phyloP scores from a whole-genome alignment of 2,888 invertebrate species.

The Eristalis arbustorum region DNA sequence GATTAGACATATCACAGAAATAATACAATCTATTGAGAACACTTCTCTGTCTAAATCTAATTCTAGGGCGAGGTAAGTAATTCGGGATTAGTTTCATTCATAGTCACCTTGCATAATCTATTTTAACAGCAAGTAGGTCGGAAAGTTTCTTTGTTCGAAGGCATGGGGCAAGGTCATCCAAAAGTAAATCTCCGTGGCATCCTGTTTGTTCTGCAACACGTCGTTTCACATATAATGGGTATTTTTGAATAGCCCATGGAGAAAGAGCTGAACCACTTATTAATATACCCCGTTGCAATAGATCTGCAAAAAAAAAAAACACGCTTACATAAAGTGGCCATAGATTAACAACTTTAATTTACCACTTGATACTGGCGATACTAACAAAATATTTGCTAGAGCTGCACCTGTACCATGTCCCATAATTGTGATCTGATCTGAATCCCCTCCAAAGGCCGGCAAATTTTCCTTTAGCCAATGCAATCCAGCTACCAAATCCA shows the following conservation, averaged over 20 bases:
- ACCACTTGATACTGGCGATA: constrained; percentile 98
- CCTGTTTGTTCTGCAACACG: constrained; percentile 91
- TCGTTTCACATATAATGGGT: constrained; percentile 90
- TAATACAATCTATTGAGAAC: no score
- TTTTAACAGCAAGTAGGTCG: constrained; percentile 86
- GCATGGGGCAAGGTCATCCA: constrained; percentile 92
- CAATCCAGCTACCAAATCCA: constrained; percentile 96
- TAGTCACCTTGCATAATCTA: constrained; percentile 86
- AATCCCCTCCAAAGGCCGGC: constrained; percentile 96
- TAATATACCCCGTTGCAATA: constrained; percentile 92
- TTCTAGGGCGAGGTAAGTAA: neutral
- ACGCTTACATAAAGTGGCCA: neutral
- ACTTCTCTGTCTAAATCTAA: neutral
- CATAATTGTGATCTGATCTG: constrained; percentile 94
- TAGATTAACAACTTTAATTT: constrained; percentile 71
- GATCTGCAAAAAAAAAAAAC: constrained; percentile 84
- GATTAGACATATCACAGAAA: no score
- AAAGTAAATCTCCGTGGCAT: constrained; percentile 90
- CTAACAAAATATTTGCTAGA: constrained; percentile 96
- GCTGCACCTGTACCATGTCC: constrained; percentile 99
- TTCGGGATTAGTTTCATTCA: neutral
- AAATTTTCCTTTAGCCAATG: constrained; percentile 98
- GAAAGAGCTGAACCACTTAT: constrained; percentile 94
- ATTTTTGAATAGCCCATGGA: constrained; percentile 94
- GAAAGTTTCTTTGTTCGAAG: constrained; percentile 88